These are phyloP conservation scores for Perodicticus potto DNA, from an alignment of 2,797 vertebrate genomes.

Conservation along the genomic window DNA sequence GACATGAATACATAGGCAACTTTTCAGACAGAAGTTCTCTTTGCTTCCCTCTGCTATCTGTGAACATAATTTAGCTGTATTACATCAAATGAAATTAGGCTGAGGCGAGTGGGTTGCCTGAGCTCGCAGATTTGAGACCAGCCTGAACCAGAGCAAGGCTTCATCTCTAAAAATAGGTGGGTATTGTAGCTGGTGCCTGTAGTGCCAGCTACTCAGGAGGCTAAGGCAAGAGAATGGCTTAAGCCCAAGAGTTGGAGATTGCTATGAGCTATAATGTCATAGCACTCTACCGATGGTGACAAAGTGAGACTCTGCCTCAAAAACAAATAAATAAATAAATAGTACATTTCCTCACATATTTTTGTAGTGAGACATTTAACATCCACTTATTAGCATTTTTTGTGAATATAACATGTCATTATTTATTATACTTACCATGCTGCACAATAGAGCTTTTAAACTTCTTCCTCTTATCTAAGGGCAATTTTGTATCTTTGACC, in stretches of 20 bases:
- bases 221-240: no score
- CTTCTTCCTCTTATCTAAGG: not conserved
- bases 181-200: no score
- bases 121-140: no score
- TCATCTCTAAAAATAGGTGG: no score
- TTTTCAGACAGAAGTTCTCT: not conserved
- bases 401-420: not conserved
- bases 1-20: not conserved
- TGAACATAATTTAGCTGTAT: not conserved
- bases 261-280: no score
- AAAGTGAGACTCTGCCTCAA: no score
- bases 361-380: not conserved
- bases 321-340: no score
- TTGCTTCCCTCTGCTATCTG: not conserved
- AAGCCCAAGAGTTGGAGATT: no score
- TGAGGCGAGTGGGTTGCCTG: no score
- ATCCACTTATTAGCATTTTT: not conserved
- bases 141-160: no score
- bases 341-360: not conserved
- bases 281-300: no score
- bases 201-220: no score
- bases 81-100: not conserved
- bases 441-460: not conserved
- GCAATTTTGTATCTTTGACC: not conserved
- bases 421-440: not conserved